phyloP scores from a whole-genome alignment of 2,888 invertebrate species.

The Pecten maximus region DNA sequence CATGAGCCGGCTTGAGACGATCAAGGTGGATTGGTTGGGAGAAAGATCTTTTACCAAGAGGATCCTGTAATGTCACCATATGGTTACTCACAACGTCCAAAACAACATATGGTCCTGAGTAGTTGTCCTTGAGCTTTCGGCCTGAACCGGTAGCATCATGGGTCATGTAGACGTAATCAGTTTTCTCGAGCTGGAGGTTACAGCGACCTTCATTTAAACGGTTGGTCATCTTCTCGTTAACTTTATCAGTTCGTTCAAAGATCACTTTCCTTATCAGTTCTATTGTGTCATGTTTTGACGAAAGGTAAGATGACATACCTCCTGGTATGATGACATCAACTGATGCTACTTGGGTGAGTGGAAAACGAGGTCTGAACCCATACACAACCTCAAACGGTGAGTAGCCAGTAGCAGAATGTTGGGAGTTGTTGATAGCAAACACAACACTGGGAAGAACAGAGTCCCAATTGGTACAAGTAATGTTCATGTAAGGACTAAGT shows the following conservation, averaged over 20 bases:
- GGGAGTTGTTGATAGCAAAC: neutral
- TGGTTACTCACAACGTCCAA: conserved; percentile 48
- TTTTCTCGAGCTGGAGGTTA: neutral
- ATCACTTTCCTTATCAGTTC: neutral
- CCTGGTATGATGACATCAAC: neutral
- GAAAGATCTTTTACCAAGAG: conserved; percentile 18
- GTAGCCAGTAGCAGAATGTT: neutral
- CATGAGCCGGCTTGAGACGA: conserved; percentile 55
- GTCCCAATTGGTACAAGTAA: neutral
- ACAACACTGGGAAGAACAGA: neutral
- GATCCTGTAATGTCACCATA: conserved; percentile 45
- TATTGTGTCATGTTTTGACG: neutral
- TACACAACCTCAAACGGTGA: neutral
- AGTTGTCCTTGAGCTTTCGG: conserved; percentile 49
- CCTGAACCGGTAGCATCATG: conserved; percentile 47
- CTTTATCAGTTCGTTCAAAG: conserved; percentile 26
- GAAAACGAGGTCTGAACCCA: neutral
- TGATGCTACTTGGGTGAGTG: neutral
- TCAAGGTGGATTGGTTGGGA: conserved; percentile 52
- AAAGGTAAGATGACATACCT: neutral
- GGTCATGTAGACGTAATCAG: conserved; percentile 56
- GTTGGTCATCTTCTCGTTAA: conserved; percentile 39
- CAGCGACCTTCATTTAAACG: conserved; percentile 27
- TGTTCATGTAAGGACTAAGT: conserved; percentile 49
- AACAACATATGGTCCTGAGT: conserved; percentile 52